phyloP scores from a whole-genome alignment of 1,140 invertebrate species.

The Acromyrmex heyeri region DNA sequence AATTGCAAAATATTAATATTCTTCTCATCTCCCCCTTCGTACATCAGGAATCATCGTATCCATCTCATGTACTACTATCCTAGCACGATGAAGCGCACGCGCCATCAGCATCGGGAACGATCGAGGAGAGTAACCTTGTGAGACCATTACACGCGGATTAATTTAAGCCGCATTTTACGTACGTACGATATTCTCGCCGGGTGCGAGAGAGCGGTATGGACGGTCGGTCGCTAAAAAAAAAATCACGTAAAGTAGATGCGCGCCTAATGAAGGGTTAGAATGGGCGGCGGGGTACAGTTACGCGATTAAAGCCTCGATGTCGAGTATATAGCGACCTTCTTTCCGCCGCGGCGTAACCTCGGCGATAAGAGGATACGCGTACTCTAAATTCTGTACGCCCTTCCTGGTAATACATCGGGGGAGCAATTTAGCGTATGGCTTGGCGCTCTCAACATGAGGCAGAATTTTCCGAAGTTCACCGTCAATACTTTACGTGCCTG shows the following conservation, averaged over 20 bases:
- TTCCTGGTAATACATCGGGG: conserved; percentile 53
- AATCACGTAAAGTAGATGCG: conserved; percentile 52
- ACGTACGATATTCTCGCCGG: conserved; percentile 39
- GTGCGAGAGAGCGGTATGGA: conserved; percentile 3
- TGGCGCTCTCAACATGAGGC: conserved; percentile 16
- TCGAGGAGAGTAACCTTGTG: conserved; percentile 48
- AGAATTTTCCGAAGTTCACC: conserved; percentile 61
- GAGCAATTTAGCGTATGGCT: conserved; percentile 58
- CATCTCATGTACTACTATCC: neutral
- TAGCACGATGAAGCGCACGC: conserved; percentile 18
- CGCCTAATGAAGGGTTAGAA: conserved; percentile 55
- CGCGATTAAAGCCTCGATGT: conserved; percentile 53
- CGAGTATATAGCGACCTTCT: conserved; percentile 40
- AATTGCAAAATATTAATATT: neutral
- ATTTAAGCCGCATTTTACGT: conserved; percentile 54
- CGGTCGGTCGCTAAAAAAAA: conserved; percentile 22
- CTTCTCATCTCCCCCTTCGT: neutral
- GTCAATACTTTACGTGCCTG: conserved; percentile 64
- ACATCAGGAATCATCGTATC: neutral
- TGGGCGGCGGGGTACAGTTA: conserved; percentile 47
- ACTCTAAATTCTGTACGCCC: conserved; percentile 56
- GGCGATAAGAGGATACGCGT: conserved; percentile 64
- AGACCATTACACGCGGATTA: conserved; percentile 59
- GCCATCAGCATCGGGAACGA: conserved; percentile 50
- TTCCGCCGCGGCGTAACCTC: conserved; percentile 50